These are phyloP conservation scores for Herminia tarsipennalis DNA, from an alignment of 2,888 invertebrate genomes.

Conservation along the genomic window DNA sequence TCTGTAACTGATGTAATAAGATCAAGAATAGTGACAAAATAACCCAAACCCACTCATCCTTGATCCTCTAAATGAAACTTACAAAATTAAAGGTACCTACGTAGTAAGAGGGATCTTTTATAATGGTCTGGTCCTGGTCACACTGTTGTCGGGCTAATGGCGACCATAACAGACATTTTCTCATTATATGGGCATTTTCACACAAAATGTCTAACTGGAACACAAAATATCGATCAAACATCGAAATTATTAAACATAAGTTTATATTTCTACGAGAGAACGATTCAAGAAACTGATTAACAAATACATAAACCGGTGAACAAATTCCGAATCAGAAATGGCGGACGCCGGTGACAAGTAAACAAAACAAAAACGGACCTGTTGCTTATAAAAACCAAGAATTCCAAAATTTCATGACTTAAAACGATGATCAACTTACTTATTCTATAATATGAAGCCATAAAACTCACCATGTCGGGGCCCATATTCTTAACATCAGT, in stretches of 20 bases:
- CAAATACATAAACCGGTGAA: conserved; percentile 72
- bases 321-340: conserved; percentile 81
- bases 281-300: conserved; percentile 8
- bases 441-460: conserved; percentile 50
- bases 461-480: conserved; percentile 90
- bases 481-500: conserved; percentile 92
- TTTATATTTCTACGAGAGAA: conserved; percentile 4
- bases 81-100: not conserved
- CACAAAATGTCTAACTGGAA: conserved; percentile 18
- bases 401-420: conserved; percentile 73
- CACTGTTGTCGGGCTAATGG: conserved; percentile 23
- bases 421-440: conserved; percentile 58
- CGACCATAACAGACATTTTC: conserved; percentile 37
- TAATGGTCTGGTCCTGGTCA: too few relatives aligned
- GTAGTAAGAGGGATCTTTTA: too few relatives aligned
- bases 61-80: not conserved
- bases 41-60: not conserved
- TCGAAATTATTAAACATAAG: conserved; percentile 6
- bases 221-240: conserved; percentile 4
- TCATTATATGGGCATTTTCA: not conserved
- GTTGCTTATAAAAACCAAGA: conserved; percentile 78
- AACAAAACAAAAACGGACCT: conserved; percentile 87
- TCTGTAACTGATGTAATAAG: too few relatives aligned
- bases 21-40: too few relatives aligned
- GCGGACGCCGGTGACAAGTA: conserved; percentile 87